These are phyloP conservation scores for Sigmodon hispidus DNA, from an alignment of 2,113 vertebrate genomes.

Conservation along the genomic window DNA sequence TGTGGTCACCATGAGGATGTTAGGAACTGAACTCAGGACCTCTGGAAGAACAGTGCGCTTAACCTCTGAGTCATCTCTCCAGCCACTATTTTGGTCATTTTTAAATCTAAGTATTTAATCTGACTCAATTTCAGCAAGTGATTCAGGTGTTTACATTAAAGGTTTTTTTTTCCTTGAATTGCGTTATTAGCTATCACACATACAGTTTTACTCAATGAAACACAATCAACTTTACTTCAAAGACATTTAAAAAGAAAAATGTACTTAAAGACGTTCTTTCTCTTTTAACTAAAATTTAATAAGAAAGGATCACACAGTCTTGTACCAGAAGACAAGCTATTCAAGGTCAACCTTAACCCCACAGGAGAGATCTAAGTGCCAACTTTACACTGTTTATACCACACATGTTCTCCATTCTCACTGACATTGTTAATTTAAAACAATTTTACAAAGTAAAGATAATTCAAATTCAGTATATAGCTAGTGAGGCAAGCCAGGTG, in stretches of 20 bases:
- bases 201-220: background rate
- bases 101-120: conserved; percentile 41
- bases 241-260: background rate
- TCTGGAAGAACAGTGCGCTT: no score
- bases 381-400: conserved; percentile 69
- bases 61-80: no score
- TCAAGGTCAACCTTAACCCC: conserved; percentile 24
- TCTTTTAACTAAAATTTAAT: background rate
- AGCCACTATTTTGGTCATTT: background rate
- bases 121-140: conserved; percentile 28
- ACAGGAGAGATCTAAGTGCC: conserved; percentile 56
- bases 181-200: background rate
- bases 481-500: background rate
- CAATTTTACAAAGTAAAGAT: conserved; percentile 18
- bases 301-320: background rate
- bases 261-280: background rate
- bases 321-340: background rate
- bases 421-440: background rate
- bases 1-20: no score
- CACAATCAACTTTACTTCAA: background rate
- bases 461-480: conserved; percentile 44
- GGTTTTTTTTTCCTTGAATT: conserved; percentile 21
- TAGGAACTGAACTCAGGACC: no score
- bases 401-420: conserved; percentile 74
- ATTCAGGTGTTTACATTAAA: conserved; percentile 15